Conservation (phyloP, 2,888 invertebrate species). For the Eulithis testata region DNA sequence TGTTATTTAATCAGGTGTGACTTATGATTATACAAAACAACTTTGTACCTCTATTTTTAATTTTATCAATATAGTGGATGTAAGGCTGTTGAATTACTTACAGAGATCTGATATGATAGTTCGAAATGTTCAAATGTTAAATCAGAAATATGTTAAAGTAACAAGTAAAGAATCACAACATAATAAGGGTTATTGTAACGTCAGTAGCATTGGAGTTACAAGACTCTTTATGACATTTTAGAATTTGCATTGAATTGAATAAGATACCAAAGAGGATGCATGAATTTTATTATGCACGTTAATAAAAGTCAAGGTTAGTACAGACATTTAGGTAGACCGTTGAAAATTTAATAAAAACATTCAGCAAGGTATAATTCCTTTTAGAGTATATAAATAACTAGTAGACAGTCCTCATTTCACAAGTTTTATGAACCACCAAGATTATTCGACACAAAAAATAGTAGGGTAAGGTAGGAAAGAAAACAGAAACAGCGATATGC, state of each 20-base stretch:
- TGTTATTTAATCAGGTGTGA: conserved; percentile 12
- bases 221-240: conserved; percentile 29
- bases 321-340: neutral
- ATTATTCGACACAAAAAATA: too few relatives aligned
- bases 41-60: too few relatives aligned
- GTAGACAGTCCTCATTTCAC: too few relatives aligned
- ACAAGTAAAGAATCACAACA: conserved; percentile 5
- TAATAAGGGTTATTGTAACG: conserved; percentile 28
- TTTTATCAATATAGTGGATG: too few relatives aligned
- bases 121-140: neutral
- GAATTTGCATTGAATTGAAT: conserved; percentile 43
- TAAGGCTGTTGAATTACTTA: too few relatives aligned
- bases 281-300: conserved; percentile 21
- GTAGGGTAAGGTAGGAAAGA: too few relatives aligned
- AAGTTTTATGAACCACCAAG: too few relatives aligned
- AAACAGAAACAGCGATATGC: too few relatives aligned
- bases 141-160: conserved; percentile 3
- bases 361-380: neutral
- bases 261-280: conserved; percentile 24
- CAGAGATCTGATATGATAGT: too few relatives aligned
- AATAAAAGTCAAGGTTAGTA: conserved; percentile 28
- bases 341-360: neutral
- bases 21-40: neutral
- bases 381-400: too few relatives aligned
- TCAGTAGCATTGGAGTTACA: conserved; percentile 27